Evolutionary conservation across 2,888 invertebrate species (phyloP).

Genomic region (Mylabris sibirica): DNA sequence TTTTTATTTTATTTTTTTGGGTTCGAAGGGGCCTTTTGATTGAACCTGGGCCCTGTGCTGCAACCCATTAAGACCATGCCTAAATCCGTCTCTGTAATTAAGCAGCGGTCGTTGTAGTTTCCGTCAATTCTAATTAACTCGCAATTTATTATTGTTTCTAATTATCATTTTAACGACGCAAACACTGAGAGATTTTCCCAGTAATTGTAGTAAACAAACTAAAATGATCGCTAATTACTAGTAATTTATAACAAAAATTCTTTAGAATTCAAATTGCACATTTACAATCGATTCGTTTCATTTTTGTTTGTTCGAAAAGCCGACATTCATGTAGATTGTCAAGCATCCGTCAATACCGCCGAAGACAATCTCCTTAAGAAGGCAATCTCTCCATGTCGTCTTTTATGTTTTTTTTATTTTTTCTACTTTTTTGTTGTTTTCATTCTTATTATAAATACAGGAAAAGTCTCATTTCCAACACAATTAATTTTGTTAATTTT

Average conservation of each 20-base stretch:
- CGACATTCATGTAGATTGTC: slow-evolving; percentile 45
- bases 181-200: not conserved
- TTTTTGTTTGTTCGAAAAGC: slow-evolving; percentile 37
- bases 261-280: slow-evolving; percentile 11
- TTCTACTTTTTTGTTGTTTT: not conserved
- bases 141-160: not conserved
- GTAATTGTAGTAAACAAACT: not conserved
- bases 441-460: not conserved
- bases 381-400: slow-evolving; percentile 7
- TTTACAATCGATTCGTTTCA: slow-evolving; percentile 19
- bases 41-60: too few relatives aligned
- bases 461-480: slow-evolving; percentile 10
- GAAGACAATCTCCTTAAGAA: slow-evolving; percentile 18
- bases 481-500: slow-evolving; percentile 25
- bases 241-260: slow-evolving; percentile 1
- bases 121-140: not conserved
- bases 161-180: not conserved
- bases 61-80: too few relatives aligned
- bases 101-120: not conserved
- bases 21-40: too few relatives aligned
- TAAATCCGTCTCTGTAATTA: not conserved
- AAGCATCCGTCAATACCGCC: slow-evolving; percentile 41
- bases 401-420: not conserved
- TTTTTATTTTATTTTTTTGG: too few relatives aligned
- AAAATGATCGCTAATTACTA: not conserved